Percentiles rank a stretch among this genome's conserved stretches.
These are phyloP conservation scores for Coleophora deauratella DNA, from an alignment of 2,888 invertebrate genomes.

Conservation along the genomic window DNA sequence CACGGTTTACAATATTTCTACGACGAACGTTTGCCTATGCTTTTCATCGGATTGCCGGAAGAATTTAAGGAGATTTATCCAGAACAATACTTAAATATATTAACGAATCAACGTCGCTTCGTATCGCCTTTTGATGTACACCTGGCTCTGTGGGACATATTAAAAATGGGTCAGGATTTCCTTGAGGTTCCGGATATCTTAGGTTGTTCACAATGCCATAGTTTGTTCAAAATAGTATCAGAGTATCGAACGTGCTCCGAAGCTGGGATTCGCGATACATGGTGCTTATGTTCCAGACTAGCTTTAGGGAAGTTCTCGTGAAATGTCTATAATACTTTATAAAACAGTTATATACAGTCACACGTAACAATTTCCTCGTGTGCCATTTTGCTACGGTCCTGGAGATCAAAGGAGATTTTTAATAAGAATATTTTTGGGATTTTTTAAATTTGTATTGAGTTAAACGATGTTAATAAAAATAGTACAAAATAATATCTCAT, in stretches of 20 bases:
- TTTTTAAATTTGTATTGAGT: too few species aligned
- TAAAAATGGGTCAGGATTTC: background rate
- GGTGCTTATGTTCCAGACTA: background rate
- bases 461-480: too few species aligned
- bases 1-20: background rate
- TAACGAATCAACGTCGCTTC: background rate
- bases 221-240: background rate
- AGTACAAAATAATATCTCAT: too few species aligned
- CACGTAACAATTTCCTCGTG: too few species aligned
- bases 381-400: too few species aligned
- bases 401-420: too few species aligned
- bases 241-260: background rate
- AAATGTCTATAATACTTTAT: too few species aligned
- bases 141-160: background rate
- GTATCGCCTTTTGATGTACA: background rate
- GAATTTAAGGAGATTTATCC: background rate
- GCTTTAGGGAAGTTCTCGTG: too few species aligned
- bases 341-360: too few species aligned
- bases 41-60: background rate
- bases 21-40: background rate
- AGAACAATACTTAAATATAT: background rate
- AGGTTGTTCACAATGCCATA: constrained; percentile 1
- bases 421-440: too few species aligned
- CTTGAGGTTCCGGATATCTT: background rate
- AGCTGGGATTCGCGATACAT: background rate